Conservation (phyloP, 2,888 invertebrate genomes). For the Gastrophysa polygoni region DNA sequence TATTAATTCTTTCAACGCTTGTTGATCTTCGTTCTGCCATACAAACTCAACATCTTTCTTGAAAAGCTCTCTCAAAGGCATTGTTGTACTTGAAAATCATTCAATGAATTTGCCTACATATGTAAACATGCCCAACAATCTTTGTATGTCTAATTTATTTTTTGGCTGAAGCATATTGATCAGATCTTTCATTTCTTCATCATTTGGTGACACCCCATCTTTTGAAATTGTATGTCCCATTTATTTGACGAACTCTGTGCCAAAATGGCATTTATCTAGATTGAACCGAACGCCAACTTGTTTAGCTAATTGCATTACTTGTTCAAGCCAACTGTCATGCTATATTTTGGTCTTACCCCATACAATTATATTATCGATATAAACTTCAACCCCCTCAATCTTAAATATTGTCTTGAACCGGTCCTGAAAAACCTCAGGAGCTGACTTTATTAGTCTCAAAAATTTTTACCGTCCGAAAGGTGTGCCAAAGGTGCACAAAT, state of each 20-base stretch:
- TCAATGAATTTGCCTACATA: slow-evolving; percentile 43
- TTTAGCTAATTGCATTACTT: not conserved
- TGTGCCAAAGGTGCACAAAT: slow-evolving; percentile 26
- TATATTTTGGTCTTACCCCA: too few relatives aligned
- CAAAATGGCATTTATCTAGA: not conserved
- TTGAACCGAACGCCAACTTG: not conserved
- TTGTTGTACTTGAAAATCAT: slow-evolving; percentile 36
- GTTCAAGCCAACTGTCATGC: too few relatives aligned
- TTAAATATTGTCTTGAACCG: not conserved
- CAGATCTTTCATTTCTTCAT: slow-evolving; percentile 37
- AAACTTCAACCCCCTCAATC: too few relatives aligned
- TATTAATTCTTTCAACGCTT: slow-evolving; percentile 25
- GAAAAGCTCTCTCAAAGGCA: slow-evolving; percentile 33
- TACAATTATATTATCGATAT: too few relatives aligned
- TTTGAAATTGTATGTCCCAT: slow-evolving; percentile 34
- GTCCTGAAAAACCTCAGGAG: slow-evolving; percentile 14
- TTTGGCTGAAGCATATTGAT: slow-evolving; percentile 32
- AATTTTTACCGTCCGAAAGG: slow-evolving; percentile 29
- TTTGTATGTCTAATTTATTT: slow-evolving; percentile 39
- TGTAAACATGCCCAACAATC: slow-evolving; percentile 43
- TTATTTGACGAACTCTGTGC: slow-evolving; percentile 15
- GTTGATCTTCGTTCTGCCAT: slow-evolving; percentile 22
- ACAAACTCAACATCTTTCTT: slow-evolving; percentile 29
- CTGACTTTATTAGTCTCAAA: slow-evolving; percentile 20
- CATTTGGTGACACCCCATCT: slow-evolving; percentile 29